Evolutionary conservation across 2,888 invertebrate species (phyloP).

Genomic region (Scrobipalpa atriplicella): DNA sequence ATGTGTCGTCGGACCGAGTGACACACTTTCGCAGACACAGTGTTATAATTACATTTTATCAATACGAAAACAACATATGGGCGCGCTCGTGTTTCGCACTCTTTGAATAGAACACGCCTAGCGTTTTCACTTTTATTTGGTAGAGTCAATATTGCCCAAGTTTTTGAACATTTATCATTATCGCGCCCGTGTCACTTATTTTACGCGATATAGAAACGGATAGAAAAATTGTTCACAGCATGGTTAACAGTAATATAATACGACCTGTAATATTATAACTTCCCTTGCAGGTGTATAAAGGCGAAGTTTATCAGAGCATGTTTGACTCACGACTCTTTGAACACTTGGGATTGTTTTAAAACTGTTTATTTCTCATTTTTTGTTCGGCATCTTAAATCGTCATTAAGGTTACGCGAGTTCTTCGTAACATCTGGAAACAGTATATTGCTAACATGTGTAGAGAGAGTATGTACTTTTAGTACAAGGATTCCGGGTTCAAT

Average conservation of each 20-base stretch:
- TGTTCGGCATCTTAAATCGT: slow-evolving; percentile 10
- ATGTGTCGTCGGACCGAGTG: slow-evolving; percentile 57
- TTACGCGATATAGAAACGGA: not conserved
- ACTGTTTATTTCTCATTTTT: not conserved
- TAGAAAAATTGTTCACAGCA: not conserved
- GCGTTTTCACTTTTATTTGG: slow-evolving; percentile 10
- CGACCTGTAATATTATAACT: slow-evolving; percentile 11
- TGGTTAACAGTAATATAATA: slow-evolving; percentile 14
- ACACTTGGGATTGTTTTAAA: slow-evolving; percentile 12
- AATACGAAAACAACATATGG: slow-evolving; percentile 44
- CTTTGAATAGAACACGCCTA: not conserved
- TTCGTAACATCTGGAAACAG: not conserved
- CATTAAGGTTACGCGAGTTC: not conserved
- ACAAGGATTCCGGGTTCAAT: too few species aligned
- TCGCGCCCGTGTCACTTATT: not conserved
- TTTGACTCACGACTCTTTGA: slow-evolving; percentile 22
- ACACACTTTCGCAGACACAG: slow-evolving; percentile 65
- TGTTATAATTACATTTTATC: slow-evolving; percentile 65
- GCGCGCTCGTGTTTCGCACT: slow-evolving; percentile 34
- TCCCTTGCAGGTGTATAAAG: slow-evolving; percentile 17
- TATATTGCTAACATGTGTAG: not conserved
- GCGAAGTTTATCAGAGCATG: slow-evolving; percentile 31
- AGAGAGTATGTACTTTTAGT: too few species aligned
- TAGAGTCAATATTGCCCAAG: not conserved
- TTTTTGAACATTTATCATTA: too few species aligned